Conservation (phyloP, 2,797 vertebrate species). For the Spheniscus humboldti region DNA sequence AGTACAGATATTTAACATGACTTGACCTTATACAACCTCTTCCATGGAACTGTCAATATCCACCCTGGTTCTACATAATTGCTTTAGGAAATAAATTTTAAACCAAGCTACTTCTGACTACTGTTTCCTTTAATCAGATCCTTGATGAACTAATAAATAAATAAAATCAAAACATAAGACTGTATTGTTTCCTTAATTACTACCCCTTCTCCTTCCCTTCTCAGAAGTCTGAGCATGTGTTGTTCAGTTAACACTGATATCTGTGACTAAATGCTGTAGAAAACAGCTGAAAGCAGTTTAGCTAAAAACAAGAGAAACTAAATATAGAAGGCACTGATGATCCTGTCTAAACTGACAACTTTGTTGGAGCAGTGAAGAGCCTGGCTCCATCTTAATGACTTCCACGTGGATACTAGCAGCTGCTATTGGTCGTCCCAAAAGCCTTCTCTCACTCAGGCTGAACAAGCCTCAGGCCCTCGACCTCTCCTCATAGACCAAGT, state of each 20-base stretch:
- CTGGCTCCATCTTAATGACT: not conserved
- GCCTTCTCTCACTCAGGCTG: not conserved
- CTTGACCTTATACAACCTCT: not conserved
- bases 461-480: not conserved
- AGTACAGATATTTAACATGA: not conserved
- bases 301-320: not conserved
- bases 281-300: not conserved
- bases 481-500: not conserved
- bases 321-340: not conserved
- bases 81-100: not conserved
- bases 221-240: not conserved
- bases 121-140: not conserved
- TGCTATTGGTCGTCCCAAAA: accelerated
- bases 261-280: not conserved
- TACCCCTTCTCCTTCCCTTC: not conserved
- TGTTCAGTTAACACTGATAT: not conserved
- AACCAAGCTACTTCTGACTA: not conserved
- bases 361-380: not conserved
- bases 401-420: not conserved
- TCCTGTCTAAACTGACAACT: not conserved
- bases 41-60: not conserved
- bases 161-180: not conserved
- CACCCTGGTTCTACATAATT: not conserved
- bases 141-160: not conserved
- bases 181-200: not conserved